Conservation (phyloP, 2,888 invertebrate species). For the Meteorus colon region DNA sequence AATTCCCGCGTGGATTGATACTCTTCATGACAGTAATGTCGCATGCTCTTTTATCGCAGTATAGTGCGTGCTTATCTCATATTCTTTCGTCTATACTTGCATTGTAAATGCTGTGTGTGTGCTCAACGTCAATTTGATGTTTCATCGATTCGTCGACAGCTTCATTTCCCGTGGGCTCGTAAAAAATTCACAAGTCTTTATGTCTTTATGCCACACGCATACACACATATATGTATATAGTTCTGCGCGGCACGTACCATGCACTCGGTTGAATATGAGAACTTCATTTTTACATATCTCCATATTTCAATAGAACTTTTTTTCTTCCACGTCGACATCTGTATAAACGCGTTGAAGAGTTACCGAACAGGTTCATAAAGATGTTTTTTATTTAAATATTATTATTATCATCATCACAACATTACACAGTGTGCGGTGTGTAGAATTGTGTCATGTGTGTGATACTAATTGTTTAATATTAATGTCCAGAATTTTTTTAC, state of each 20-base stretch:
- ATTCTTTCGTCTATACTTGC: conserved; percentile 29
- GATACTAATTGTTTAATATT: conserved; percentile 11
- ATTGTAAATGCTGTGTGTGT: conserved; percentile 31
- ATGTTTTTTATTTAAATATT: conserved; percentile 23
- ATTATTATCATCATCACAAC: conserved; percentile 2
- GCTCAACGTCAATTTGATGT: conserved; percentile 47
- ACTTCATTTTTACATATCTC: conserved; percentile 31
- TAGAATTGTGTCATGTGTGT: conserved; percentile 10
- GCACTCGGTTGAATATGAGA: conserved; percentile 36
- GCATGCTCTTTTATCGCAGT: neutral
- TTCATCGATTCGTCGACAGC: conserved; percentile 53
- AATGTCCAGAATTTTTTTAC: neutral
- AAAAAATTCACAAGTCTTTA: conserved; percentile 51
- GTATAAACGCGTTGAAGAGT: conserved; percentile 29
- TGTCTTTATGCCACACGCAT: conserved; percentile 26
- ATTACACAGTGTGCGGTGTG: neutral
- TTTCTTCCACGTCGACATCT: conserved; percentile 4
- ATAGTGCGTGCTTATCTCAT: conserved; percentile 9
- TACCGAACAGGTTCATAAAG: conserved; percentile 38
- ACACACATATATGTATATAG: neutral
- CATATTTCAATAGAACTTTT: conserved; percentile 30
- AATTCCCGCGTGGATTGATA: neutral
- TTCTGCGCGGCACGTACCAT: conserved; percentile 25
- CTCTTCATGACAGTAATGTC: neutral
- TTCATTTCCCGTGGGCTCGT: conserved; percentile 52